A percentile compares a stretch with the other conserved stretches of the same genome.
Evolutionary conservation across 1,140 invertebrate genomes (phyloP).

Genomic region (Parapsyche elsis): DNA sequence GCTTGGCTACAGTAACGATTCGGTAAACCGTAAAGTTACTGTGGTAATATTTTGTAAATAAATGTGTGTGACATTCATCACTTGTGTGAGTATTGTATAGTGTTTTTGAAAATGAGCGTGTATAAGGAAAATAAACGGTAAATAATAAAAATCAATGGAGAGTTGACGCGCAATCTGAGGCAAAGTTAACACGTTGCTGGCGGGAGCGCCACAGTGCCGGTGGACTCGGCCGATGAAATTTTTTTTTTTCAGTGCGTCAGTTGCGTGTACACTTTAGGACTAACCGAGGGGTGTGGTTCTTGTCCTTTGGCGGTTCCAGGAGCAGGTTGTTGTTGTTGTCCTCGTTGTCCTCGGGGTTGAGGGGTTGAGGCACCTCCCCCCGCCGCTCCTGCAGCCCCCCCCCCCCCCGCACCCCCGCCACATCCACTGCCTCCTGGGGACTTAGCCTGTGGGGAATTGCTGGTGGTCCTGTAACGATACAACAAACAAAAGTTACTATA

Average conservation of each 20-base stretch:
- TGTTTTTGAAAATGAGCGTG: too few relatives aligned
- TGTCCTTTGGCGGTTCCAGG: conserved; percentile 78
- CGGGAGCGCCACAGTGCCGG: too few relatives aligned
- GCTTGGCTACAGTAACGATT: too few relatives aligned
- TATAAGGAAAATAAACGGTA: too few relatives aligned
- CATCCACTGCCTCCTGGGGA: conserved; percentile 74
- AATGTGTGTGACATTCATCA: too few relatives aligned
- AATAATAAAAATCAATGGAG: too few relatives aligned
- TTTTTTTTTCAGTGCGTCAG: neutral
- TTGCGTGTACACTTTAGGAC: conserved; percentile 56
- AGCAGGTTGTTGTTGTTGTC: conserved; percentile 72
- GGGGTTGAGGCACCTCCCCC: conserved; percentile 59
- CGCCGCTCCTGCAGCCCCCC: conserved; percentile 57
- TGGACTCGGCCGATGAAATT: too few relatives aligned
- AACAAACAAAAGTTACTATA: neutral
- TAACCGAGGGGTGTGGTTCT: conserved; percentile 80
- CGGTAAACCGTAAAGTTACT: too few relatives aligned
- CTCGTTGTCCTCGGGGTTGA: conserved; percentile 66
- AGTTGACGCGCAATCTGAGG: too few relatives aligned
- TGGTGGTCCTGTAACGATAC: conserved; percentile 71
- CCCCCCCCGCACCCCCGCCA: conserved; percentile 64
- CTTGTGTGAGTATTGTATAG: too few relatives aligned
- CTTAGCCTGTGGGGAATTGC: conserved; percentile 76
- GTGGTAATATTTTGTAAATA: too few relatives aligned
- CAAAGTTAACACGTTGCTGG: too few relatives aligned